A percentile compares a stretch with the other conserved stretches of the same genome.
Evolutionary conservation across 1,140 invertebrate species (phyloP).

Genomic region (Drosophila gunungcola): DNA sequence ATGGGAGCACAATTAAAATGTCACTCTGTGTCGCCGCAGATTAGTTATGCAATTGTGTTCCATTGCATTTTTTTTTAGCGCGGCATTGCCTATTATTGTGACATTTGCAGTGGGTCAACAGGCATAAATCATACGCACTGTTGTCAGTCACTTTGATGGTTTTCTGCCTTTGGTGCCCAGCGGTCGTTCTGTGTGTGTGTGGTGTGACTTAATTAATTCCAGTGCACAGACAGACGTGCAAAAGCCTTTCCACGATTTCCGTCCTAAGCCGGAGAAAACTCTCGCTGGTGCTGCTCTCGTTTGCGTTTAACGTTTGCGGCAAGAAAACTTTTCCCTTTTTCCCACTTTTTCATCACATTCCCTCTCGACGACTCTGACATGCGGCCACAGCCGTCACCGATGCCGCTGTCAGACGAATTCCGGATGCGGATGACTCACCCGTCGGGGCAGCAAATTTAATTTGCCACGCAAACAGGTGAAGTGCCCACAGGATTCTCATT

Average conservation of each 20-base stretch:
- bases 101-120: constrained; percentile 57
- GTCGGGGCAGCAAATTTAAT: constrained; percentile 42
- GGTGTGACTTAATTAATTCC: constrained; percentile 67
- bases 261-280: constrained; percentile 1
- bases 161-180: constrained; percentile 13
- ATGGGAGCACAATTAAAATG: constrained; percentile 76
- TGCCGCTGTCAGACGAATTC: constrained; percentile 62
- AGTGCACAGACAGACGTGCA: constrained; percentile 17
- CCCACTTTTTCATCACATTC: constrained; percentile 31
- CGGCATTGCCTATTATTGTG: constrained; percentile 41
- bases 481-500: background rate
- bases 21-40: constrained; percentile 57
- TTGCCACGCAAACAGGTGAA: constrained; percentile 35
- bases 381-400: constrained; percentile 49
- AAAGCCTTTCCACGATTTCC: constrained; percentile 12
- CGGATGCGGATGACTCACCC: constrained; percentile 72
- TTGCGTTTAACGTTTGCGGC: constrained; percentile 49
- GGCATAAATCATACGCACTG: constrained; percentile 78
- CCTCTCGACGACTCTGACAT: constrained; percentile 67
- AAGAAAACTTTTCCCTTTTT: constrained; percentile 71
- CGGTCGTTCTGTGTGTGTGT: constrained; percentile 16
- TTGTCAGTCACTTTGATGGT: constrained; percentile 43
- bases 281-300: constrained; percentile 4
- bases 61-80: constrained; percentile 24
- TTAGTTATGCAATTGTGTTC: constrained; percentile 55